Percentiles rank a stretch among this genome's conserved stretches.
phyloP scores from a whole-genome alignment of 2,797 vertebrate genomes.

The Gephyroberyx darwinii region DNA sequence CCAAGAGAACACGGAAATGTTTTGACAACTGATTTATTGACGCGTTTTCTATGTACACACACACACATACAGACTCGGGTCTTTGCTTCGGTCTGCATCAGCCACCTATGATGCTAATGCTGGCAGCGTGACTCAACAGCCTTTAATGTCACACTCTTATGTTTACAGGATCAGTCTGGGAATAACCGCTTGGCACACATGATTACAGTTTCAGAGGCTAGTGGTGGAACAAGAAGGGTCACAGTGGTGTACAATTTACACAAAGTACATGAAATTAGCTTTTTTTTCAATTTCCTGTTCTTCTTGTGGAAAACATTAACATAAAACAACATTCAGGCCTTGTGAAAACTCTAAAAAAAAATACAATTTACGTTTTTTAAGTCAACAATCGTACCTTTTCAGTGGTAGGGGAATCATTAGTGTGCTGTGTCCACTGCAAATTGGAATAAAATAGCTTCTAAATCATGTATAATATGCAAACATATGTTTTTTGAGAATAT shows the following conservation, averaged over 20 bases:
- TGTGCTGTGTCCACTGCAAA: not conserved
- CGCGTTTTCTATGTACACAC: constrained; percentile 35
- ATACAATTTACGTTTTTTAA: no score
- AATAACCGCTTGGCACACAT: constrained; percentile 8
- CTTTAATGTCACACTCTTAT: constrained; percentile 36
- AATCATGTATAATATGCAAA: not conserved
- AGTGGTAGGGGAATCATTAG: no score
- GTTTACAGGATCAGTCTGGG: constrained; percentile 43
- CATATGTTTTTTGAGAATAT: not conserved
- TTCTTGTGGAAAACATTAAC: not conserved
- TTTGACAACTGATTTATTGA: constrained; percentile 61
- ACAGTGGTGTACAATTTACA: not conserved
- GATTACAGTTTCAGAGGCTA: not conserved
- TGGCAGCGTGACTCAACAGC: constrained; percentile 17
- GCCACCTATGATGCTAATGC: constrained; percentile 6
- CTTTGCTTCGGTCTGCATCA: constrained; percentile 22
- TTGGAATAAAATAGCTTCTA: not conserved
- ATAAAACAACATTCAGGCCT: no score
- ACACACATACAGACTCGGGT: constrained; percentile 12
- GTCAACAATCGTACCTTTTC: not conserved
- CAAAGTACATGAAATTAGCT: not conserved
- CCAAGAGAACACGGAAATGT: constrained; percentile 46
- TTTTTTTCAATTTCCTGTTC: not conserved
- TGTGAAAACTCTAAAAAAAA: no score
- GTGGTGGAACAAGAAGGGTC: not conserved